Percentiles rank a stretch among this genome's conserved stretches.
These are phyloP conservation scores for Drosophila fulvimacula DNA, from an alignment of 2,888 invertebrate genomes.

Conservation along the genomic window DNA sequence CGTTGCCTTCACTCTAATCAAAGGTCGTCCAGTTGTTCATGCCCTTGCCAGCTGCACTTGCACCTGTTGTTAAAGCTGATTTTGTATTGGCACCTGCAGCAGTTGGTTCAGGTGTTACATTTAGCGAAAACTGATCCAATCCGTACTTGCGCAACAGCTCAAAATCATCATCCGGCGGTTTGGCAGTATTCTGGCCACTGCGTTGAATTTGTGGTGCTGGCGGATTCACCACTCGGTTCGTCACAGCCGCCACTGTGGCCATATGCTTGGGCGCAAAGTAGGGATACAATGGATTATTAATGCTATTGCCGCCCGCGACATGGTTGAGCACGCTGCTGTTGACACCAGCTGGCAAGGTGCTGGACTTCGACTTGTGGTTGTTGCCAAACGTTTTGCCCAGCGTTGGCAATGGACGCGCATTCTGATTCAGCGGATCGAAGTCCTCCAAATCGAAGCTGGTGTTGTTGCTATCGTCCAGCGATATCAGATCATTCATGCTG, in stretches of 20 bases:
- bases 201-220: constrained; percentile 66
- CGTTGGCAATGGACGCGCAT: constrained; percentile 84
- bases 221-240: constrained; percentile 57
- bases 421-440: constrained; percentile 88
- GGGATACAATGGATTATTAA: constrained; percentile 86
- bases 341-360: constrained; percentile 79
- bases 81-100: constrained; percentile 26
- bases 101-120: constrained; percentile 57
- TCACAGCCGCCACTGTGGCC: constrained; percentile 62
- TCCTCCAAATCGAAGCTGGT: constrained; percentile 87
- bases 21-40: constrained; percentile 84
- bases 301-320: constrained; percentile 60
- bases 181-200: constrained; percentile 54
- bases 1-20: constrained; percentile 64
- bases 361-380: constrained; percentile 69
- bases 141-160: constrained; percentile 84
- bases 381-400: constrained; percentile 47
- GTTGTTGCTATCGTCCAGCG: constrained; percentile 88
- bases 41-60: constrained; percentile 61
- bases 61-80: constrained; percentile 49
- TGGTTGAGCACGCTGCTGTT: constrained; percentile 52
- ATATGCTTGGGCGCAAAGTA: constrained; percentile 85
- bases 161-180: constrained; percentile 83
- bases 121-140: constrained; percentile 84
- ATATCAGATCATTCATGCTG: constrained; percentile 88